phyloP scores from a whole-genome alignment of 2,888 invertebrate species.

The Drosophila kanekoi region DNA sequence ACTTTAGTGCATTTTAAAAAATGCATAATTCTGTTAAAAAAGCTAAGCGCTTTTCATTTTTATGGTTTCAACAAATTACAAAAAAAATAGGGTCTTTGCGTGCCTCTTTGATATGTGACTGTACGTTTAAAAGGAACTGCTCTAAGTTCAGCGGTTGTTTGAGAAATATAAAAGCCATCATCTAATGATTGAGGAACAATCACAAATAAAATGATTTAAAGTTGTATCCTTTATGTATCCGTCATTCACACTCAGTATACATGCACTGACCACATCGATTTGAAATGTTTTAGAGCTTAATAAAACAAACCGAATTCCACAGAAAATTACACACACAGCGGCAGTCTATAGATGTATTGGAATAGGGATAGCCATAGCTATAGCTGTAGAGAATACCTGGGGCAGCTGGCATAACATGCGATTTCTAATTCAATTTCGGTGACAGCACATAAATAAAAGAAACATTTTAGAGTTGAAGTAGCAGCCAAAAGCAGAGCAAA shows the following conservation, averaged over 20 bases:
- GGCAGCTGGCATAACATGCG: conserved; percentile 69
- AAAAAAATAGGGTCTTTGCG: too few relatives aligned
- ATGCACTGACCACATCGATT: conserved; percentile 29
- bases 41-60: too few relatives aligned
- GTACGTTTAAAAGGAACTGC: not conserved
- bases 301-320: conserved; percentile 36
- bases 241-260: conserved; percentile 2
- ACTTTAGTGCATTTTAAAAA: too few relatives aligned
- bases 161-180: not conserved
- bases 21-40: too few relatives aligned
- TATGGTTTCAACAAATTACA: too few relatives aligned
- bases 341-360: not conserved
- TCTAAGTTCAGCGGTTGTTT: not conserved
- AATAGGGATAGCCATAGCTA: not conserved
- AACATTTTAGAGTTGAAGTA: conserved; percentile 63
- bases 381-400: conserved; percentile 25
- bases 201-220: conserved; percentile 3
- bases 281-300: conserved; percentile 31
- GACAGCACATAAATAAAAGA: conserved; percentile 77
- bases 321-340: conserved; percentile 5
- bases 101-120: too few relatives aligned
- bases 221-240: conserved; percentile 8
- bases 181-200: conserved; percentile 3
- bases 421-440: conserved; percentile 78
- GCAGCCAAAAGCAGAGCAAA: conserved; percentile 65